phyloP scores from a whole-genome alignment of 2,888 invertebrate genomes.

The Ophion slaviceki region DNA sequence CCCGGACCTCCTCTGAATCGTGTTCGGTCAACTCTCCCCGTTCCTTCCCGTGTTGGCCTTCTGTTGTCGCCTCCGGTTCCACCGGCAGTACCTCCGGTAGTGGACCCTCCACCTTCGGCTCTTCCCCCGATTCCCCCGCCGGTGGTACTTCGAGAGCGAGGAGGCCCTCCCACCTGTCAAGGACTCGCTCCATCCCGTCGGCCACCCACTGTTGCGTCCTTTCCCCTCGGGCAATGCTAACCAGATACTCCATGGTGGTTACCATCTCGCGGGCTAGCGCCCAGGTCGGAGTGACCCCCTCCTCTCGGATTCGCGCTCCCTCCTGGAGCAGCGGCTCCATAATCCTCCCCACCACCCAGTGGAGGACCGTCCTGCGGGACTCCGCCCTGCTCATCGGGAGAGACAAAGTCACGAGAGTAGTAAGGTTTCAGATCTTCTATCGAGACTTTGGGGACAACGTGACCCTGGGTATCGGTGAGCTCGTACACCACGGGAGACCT shows the following conservation, averaged over 20 bases:
- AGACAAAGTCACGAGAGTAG: not conserved
- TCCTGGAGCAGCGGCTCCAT: not conserved
- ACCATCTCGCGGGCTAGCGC: not conserved
- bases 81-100: not conserved
- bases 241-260: not conserved
- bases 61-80: no score
- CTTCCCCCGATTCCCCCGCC: no score
- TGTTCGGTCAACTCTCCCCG: no score
- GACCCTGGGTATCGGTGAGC: not conserved
- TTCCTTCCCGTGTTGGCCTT: no score
- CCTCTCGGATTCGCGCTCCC: not conserved
- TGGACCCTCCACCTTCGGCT: not conserved
- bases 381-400: not conserved
- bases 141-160: no score
- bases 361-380: not conserved
- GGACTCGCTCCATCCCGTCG: not conserved
- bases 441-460: not conserved
- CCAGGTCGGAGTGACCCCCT: not conserved
- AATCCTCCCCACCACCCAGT: not conserved
- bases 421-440: slow-evolving; percentile 1
- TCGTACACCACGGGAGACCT: slow-evolving; percentile 29
- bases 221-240: not conserved
- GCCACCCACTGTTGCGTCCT: not conserved
- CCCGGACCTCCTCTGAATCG: no score
- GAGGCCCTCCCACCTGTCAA: not conserved